Percentiles rank a stretch among this genome's conserved stretches.
These are phyloP conservation scores for Parascotia fuliginaria DNA, from an alignment of 2,888 invertebrate species.

Conservation along the genomic window DNA sequence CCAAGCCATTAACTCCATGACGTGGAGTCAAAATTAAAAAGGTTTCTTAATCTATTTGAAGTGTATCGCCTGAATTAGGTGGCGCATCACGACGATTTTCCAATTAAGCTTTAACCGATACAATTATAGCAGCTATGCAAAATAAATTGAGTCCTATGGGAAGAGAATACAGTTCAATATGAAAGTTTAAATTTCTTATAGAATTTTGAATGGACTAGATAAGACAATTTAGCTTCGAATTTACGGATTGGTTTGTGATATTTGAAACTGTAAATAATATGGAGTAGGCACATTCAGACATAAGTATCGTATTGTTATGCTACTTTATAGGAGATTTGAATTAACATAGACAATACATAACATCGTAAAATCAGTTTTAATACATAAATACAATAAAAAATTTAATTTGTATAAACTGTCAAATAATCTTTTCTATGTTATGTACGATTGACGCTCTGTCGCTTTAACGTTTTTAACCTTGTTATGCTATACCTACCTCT, in stretches of 20 bases:
- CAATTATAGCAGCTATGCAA: conserved; percentile 6
- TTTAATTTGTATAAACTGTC: too few species aligned
- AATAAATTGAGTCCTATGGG: conserved; percentile 6
- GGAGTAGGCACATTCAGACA: too few species aligned
- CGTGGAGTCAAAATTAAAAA: conserved; percentile 16
- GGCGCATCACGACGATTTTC: conserved; percentile 48
- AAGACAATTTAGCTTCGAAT: conserved; percentile 1
- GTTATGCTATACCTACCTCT: too few species aligned
- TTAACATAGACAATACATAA: too few species aligned
- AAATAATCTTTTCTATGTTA: too few species aligned
- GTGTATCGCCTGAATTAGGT: conserved; percentile 35
- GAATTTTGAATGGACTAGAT: conserved; percentile 17
- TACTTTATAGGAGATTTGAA: too few species aligned
- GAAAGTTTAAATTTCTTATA: background rate
- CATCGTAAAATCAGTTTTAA: too few species aligned
- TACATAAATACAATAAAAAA: too few species aligned
- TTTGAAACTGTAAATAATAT: background rate
- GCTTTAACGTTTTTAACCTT: too few species aligned
- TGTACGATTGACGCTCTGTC: too few species aligned
- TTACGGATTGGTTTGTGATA: background rate
- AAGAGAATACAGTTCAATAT: conserved; percentile 17
- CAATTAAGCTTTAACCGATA: conserved; percentile 50
- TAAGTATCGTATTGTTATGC: too few species aligned
- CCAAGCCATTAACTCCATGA: background rate
- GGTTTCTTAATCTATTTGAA: conserved; percentile 24